A percentile compares a stretch with the other conserved stretches of the same genome.
phyloP scores from a whole-genome alignment of 2,113 vertebrate genomes.

The Tychaedon coryphoeus region DNA sequence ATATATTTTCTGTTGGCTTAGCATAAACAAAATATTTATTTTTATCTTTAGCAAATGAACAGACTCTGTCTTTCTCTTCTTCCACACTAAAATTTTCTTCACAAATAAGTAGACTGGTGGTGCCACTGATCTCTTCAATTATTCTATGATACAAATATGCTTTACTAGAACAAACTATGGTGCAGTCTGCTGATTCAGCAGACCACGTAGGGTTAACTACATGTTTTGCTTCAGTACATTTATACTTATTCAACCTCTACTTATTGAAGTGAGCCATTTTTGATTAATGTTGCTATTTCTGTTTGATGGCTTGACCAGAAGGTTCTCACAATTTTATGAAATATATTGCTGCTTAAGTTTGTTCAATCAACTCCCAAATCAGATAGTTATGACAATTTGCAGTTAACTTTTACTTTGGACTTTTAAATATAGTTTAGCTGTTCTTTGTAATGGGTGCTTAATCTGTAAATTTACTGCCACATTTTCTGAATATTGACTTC shows the following conservation, averaged over 20 bases:
- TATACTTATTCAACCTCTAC: constrained; percentile 78
- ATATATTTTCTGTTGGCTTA: not conserved
- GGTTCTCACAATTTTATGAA: constrained; percentile 69
- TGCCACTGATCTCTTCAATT: not conserved
- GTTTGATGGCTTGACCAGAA: constrained; percentile 69
- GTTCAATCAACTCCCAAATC: constrained; percentile 68
- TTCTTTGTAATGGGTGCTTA: not conserved
- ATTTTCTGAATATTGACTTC: not conserved
- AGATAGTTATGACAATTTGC: constrained; percentile 55
- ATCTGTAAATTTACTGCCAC: not conserved
- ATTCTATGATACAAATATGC: not conserved
- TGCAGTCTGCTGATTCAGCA: constrained; percentile 52
- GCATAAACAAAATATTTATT: not conserved
- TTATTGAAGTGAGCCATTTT: constrained; percentile 67
- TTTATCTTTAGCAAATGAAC: not conserved
- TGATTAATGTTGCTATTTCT: constrained; percentile 82
- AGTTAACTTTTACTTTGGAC: constrained; percentile 49
- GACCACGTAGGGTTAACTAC: constrained; percentile 42
- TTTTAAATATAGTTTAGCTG: constrained; percentile 7
- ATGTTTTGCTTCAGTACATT: constrained; percentile 71
- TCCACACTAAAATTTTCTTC: not conserved
- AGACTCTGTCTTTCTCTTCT: not conserved
- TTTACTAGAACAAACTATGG: not conserved
- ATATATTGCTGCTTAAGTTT: constrained; percentile 72
- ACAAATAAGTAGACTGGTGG: not conserved